Conservation (phyloP, 1,140 invertebrate species). For the Lordiphosa clarofinis region DNA sequence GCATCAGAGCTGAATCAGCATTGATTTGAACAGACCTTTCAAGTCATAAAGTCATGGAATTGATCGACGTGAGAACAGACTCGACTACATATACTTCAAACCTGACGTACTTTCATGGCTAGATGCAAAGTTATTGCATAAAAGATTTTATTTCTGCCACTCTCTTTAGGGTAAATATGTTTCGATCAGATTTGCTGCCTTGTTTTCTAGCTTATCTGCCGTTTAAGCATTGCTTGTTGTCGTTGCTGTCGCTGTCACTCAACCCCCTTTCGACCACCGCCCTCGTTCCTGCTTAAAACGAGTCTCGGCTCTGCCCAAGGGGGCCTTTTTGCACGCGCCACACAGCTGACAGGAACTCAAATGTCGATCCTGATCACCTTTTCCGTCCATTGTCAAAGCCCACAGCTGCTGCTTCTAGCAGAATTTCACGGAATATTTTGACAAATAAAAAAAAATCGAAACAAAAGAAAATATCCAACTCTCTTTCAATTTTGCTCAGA, state of each 20-base stretch:
- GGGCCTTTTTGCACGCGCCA: slow-evolving; percentile 48
- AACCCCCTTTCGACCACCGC: slow-evolving; percentile 15
- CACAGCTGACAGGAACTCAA: slow-evolving; percentile 56
- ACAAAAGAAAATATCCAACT: slow-evolving; percentile 7
- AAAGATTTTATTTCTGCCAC: too few relatives aligned
- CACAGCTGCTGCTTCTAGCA: slow-evolving; percentile 1
- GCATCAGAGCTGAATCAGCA: too few relatives aligned
- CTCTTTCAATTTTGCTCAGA: slow-evolving; percentile 4
- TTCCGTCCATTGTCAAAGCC: slow-evolving; percentile 4
- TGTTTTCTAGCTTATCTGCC: slow-evolving; percentile 1
- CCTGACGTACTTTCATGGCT: too few relatives aligned
- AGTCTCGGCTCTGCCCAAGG: slow-evolving; percentile 14
- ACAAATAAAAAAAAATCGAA: slow-evolving; percentile 4
- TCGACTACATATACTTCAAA: too few relatives aligned
- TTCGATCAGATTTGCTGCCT: neutral
- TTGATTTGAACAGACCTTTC: too few relatives aligned
- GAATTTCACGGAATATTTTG: slow-evolving; percentile 6
- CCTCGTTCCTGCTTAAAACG: slow-evolving; percentile 16
- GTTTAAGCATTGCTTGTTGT: slow-evolving; percentile 18
- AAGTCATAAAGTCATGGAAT: too few relatives aligned
- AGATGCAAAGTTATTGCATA: too few relatives aligned
- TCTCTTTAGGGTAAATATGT: neutral
- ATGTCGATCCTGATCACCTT: slow-evolving; percentile 41
- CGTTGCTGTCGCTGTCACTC: slow-evolving; percentile 39
- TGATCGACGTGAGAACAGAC: too few relatives aligned